Conservation (phyloP, 2,888 invertebrate species). For the Adelphocoris suturalis region DNA sequence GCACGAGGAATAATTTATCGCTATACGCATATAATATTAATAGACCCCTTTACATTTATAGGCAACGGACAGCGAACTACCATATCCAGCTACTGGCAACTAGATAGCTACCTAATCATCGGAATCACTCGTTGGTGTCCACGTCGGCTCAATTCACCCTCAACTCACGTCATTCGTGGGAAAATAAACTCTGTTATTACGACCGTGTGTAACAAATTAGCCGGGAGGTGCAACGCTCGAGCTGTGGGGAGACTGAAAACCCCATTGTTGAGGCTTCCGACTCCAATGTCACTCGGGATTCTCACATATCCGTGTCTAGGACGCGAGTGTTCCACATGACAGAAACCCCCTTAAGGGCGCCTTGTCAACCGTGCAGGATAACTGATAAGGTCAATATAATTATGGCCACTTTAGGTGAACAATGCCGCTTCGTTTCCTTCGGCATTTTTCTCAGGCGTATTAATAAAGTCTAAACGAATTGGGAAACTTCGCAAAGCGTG, state of each 20-base stretch:
- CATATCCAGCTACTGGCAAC: no score
- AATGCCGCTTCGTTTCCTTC: background rate
- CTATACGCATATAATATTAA: no score
- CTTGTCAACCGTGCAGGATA: constrained; percentile 9
- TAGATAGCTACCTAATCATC: background rate
- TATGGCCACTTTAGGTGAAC: constrained; percentile 14
- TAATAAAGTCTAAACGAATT: background rate
- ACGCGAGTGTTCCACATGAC: constrained; percentile 28
- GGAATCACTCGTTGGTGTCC: constrained; percentile 3
- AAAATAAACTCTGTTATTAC: constrained; percentile 34
- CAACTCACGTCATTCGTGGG: constrained; percentile 19
- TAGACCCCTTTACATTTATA: no score
- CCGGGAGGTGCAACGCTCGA: constrained; percentile 18
- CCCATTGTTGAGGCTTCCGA: background rate
- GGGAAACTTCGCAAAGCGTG: background rate
- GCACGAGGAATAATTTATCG: no score
- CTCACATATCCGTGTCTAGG: constrained; percentile 42
- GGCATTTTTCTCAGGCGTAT: background rate
- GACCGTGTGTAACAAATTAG: constrained; percentile 15
- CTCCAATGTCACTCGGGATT: constrained; percentile 18
- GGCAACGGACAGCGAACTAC: no score
- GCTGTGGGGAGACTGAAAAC: background rate
- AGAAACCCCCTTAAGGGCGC: constrained; percentile 1
- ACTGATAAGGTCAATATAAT: constrained; percentile 36
- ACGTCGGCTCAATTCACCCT: constrained; percentile 3